phyloP scores from a whole-genome alignment of 2,113 vertebrate genomes.

The Colinus virginianus region DNA sequence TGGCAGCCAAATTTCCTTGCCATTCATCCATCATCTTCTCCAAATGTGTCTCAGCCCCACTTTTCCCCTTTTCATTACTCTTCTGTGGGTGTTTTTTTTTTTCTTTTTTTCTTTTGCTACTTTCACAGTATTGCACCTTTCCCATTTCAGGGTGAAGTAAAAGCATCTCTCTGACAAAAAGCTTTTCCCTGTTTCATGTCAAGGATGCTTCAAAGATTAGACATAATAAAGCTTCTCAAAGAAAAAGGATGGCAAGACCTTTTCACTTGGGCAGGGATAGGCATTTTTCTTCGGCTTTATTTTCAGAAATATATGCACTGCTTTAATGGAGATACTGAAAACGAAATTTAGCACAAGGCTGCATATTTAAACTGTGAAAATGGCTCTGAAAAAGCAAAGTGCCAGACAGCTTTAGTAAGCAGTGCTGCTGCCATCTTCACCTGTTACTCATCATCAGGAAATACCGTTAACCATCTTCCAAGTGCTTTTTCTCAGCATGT shows the following conservation, averaged over 20 bases:
- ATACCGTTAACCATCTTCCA: not conserved
- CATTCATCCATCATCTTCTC: not conserved
- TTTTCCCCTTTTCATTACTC: not conserved
- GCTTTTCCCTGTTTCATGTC: not conserved
- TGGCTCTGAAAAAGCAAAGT: not conserved
- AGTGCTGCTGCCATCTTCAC: not conserved
- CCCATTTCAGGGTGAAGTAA: not conserved
- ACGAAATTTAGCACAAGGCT: not conserved
- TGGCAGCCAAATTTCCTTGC: not conserved
- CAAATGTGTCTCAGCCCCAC: not conserved
- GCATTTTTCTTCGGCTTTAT: not conserved
- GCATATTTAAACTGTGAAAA: not conserved
- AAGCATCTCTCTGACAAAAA: not conserved
- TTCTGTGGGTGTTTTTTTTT: not conserved
- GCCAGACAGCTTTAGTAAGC: not conserved
- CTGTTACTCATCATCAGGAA: not conserved
- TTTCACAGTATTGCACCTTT: not conserved
- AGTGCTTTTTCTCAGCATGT: not conserved
- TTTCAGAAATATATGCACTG: not conserved
- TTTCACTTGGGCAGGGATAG: not conserved
- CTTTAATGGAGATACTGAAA: not conserved
- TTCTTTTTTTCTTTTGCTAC: not conserved
- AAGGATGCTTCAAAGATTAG: not conserved
- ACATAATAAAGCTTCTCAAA: not conserved
- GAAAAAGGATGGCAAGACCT: not conserved